These are phyloP conservation scores for Danio albolineatus DNA, from an alignment of 2,797 vertebrate species.

Conservation along the genomic window DNA sequence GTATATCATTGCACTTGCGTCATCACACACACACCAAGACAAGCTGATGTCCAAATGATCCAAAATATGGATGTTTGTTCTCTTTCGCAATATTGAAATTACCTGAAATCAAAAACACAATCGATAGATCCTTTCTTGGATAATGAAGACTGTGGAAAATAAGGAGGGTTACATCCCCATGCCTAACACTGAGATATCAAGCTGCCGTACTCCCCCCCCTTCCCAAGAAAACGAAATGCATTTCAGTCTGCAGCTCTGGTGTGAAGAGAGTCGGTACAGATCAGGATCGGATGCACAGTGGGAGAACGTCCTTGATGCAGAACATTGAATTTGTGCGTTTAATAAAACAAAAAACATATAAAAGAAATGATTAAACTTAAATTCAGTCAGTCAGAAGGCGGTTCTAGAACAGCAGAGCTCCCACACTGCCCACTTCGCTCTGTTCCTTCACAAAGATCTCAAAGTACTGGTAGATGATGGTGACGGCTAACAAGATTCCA, in stretches of 20 bases:
- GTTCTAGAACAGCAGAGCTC: conserved; percentile 93
- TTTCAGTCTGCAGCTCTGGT: conserved; percentile 56
- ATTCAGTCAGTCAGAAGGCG: conserved; percentile 75
- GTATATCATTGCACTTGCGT: conserved; percentile 40
- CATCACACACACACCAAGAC: conserved; percentile 51
- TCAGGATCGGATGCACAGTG: conserved; percentile 57
- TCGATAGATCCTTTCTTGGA: conserved; percentile 62
- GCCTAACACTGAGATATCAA: conserved; percentile 64
- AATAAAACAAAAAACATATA: conserved; percentile 66
- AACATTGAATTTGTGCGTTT: conserved; percentile 67
- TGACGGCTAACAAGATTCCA: conserved; percentile 95
- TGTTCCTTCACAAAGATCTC: conserved; percentile 99
- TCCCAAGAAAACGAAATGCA: conserved; percentile 7
- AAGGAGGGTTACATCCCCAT: conserved; percentile 60
- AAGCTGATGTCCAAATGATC: conserved; percentile 55
- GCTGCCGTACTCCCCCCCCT: conserved; percentile 59
- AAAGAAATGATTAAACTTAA: conserved; percentile 69
- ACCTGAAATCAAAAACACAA: conserved; percentile 61
- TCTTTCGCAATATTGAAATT: conserved; percentile 16
- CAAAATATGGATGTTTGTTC: conserved; percentile 59
- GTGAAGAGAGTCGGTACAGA: conserved; percentile 42
- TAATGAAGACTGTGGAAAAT: conserved; percentile 58
- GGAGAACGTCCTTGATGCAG: conserved; percentile 63
- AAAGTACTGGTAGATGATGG: conserved; percentile 99
- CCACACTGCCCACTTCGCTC: conserved; percentile 98